phyloP scores from a whole-genome alignment of 2,888 invertebrate genomes.

The Hydrotaea cyrtoneurina region DNA sequence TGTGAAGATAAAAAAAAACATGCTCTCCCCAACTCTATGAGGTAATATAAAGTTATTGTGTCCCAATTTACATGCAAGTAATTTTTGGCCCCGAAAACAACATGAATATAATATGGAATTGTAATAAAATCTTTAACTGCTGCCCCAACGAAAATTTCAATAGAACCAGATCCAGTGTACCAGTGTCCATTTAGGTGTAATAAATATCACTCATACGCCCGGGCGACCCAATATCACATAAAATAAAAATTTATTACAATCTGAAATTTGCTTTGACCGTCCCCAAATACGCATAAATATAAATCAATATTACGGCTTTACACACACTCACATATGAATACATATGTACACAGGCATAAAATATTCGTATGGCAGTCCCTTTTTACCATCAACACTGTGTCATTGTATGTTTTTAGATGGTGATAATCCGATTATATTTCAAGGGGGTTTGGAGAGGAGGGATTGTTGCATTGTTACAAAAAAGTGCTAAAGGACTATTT shows the following conservation, averaged over 20 bases:
- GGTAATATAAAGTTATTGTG: neutral
- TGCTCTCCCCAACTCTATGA: neutral
- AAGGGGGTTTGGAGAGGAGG: neutral
- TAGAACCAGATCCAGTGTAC: neutral
- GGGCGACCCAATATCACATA: neutral
- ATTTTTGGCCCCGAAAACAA: neutral
- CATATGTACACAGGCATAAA: neutral
- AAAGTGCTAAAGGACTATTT: neutral
- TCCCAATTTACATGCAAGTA: neutral
- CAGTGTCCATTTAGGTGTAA: neutral
- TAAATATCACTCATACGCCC: slow-evolving; percentile 15
- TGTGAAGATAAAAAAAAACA: no score
- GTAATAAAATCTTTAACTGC: neutral
- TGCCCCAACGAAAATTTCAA: neutral
- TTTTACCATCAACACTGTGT: neutral
- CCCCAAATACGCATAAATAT: slow-evolving; percentile 33
- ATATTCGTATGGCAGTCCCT: neutral
- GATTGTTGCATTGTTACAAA: neutral
- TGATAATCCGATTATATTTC: slow-evolving; percentile 16
- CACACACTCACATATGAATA: neutral
- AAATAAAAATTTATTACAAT: slow-evolving; percentile 31
- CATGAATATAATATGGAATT: neutral
- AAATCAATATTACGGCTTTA: slow-evolving; percentile 30
- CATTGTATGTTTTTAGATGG: neutral
- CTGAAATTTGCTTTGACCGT: slow-evolving; percentile 1